Conservation (phyloP, 2,113 vertebrate genomes). For the Microtus richardsoni region DNA sequence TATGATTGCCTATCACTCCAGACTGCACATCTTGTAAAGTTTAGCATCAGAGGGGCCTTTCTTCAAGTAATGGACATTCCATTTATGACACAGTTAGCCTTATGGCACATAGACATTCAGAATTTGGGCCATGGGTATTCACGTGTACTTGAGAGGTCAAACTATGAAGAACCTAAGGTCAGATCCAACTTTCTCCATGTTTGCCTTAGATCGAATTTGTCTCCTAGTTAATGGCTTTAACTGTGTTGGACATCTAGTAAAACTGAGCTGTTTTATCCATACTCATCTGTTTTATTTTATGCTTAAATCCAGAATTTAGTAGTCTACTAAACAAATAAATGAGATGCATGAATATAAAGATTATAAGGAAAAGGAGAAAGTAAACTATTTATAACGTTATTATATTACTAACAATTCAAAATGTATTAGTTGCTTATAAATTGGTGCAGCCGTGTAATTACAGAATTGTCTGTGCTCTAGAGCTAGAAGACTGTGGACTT, state of each 20-base stretch:
- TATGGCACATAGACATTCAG: background rate
- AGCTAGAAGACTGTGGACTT: conserved; percentile 4
- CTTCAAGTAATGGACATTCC: conserved; percentile 32
- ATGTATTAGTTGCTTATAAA: conserved; percentile 48
- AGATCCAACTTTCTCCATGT: background rate
- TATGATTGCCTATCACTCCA: background rate
- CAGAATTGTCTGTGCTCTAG: conserved; percentile 38
- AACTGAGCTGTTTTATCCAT: conserved; percentile 29
- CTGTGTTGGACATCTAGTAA: background rate
- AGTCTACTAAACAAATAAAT: conserved; percentile 42
- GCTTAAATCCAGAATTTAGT: conserved; percentile 56
- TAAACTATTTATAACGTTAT: conserved; percentile 55
- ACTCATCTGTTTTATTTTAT: conserved; percentile 55
- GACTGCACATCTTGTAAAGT: background rate
- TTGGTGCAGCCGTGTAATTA: conserved; percentile 36
- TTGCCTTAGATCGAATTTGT: conserved; percentile 1
- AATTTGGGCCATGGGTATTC: background rate
- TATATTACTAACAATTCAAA: conserved; percentile 59
- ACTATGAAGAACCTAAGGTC: background rate
- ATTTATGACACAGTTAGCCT: background rate
- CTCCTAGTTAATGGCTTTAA: conserved; percentile 53
- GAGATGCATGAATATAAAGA: conserved; percentile 42
- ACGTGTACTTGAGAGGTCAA: background rate
- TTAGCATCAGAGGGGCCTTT: background rate
- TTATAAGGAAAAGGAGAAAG: conserved; percentile 9